Percentiles rank a stretch among this genome's conserved stretches.
These are phyloP conservation scores for Epizoanthus ramosus DNA, from an alignment of 92 coral and sea anemone species.

Conservation along the genomic window DNA sequence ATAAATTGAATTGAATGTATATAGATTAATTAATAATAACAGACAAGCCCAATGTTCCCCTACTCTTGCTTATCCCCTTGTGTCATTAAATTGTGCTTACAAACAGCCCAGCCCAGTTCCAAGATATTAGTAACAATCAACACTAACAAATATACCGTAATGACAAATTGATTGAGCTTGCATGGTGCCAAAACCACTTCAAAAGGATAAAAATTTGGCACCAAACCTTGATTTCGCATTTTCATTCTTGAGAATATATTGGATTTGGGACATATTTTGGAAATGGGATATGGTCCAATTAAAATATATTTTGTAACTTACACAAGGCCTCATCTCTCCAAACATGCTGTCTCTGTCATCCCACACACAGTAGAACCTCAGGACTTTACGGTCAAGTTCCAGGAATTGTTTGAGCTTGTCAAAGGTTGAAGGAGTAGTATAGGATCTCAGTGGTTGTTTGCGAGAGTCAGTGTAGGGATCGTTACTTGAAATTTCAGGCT, in stretches of 20 bases:
- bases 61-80: neutral
- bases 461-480: conserved; percentile 94
- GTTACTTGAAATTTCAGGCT: conserved; percentile 55
- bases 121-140: too few relatives aligned
- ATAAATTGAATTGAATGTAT: neutral
- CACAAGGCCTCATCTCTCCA: conserved; percentile 98
- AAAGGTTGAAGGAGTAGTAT: conserved; percentile 91
- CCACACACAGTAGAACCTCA: conserved; percentile 98
- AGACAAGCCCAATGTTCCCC: neutral
- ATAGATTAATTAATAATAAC: neutral
- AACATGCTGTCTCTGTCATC: conserved; percentile 99
- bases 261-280: too few relatives aligned
- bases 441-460: conserved; percentile 87
- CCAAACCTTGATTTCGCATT: too few relatives aligned
- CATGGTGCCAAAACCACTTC: too few relatives aligned
- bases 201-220: too few relatives aligned
- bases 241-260: too few relatives aligned
- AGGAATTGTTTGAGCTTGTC: conserved; percentile 94
- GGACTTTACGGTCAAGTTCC: conserved; percentile 90
- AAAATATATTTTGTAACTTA: conserved; percentile 52
- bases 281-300: neutral
- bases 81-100: neutral
- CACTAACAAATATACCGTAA: too few relatives aligned
- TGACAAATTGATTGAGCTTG: too few relatives aligned
- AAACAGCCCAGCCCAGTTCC: too few relatives aligned